A percentile compares a stretch with the other conserved stretches of the same genome.
Evolutionary conservation across 2,888 invertebrate genomes (phyloP).

Genomic region (Tetragonula carbonaria): DNA sequence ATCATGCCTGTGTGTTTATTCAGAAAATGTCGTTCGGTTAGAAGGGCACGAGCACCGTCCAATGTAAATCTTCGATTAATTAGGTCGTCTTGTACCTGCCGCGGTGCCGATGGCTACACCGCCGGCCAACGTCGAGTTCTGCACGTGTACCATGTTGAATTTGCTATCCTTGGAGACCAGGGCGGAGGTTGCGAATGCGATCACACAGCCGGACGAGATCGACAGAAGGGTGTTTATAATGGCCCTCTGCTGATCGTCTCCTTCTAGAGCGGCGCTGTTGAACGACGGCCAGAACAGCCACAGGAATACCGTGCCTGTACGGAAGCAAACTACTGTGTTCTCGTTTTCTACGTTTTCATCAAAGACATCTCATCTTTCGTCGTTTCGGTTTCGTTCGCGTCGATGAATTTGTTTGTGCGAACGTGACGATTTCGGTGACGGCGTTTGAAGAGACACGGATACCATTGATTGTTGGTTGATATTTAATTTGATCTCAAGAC

Average conservation of each 20-base stretch:
- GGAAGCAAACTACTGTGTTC: neutral
- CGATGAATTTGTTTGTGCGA: neutral
- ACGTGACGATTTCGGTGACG: neutral
- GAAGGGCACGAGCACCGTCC: slow-evolving; percentile 2
- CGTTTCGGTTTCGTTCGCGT: neutral
- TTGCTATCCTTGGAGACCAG: slow-evolving; percentile 90
- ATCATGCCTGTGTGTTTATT: slow-evolving; percentile 85
- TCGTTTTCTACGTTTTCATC: neutral
- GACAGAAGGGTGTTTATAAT: slow-evolving; percentile 97
- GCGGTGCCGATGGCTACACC: slow-evolving; percentile 96
- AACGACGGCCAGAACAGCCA: slow-evolving; percentile 99
- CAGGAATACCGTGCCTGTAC: slow-evolving; percentile 93
- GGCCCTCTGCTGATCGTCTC: slow-evolving; percentile 91
- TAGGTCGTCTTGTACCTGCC: slow-evolving; percentile 82
- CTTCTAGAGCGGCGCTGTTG: slow-evolving; percentile 92
- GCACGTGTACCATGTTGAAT: slow-evolving; percentile 96
- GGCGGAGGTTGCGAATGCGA: slow-evolving; percentile 93
- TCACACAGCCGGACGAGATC: slow-evolving; percentile 92
- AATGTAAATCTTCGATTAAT: slow-evolving; percentile 40
- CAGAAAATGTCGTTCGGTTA: slow-evolving; percentile 43
- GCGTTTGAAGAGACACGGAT: neutral
- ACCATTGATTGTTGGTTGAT: neutral
- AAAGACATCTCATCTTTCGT: neutral
- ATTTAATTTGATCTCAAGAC: neutral
- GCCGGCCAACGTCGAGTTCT: slow-evolving; percentile 97